phyloP scores from a whole-genome alignment of 2,113 vertebrate species.

The Delphinus delphis region DNA sequence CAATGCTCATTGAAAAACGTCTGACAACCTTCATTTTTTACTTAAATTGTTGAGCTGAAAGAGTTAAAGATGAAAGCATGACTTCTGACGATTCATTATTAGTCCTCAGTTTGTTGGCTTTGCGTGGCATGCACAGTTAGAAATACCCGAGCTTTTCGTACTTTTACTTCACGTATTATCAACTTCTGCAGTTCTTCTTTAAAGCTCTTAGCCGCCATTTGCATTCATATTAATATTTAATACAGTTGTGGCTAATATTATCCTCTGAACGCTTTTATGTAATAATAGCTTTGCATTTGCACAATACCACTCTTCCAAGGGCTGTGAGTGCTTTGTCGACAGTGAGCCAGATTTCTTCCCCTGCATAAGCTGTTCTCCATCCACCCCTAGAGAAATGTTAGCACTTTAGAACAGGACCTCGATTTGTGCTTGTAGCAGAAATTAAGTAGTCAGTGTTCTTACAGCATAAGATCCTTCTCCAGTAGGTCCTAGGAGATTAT shows the following conservation, averaged over 20 bases:
- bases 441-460: constrained; percentile 2
- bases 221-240: constrained; percentile 76
- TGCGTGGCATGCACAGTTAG: constrained; percentile 37
- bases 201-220: constrained; percentile 61
- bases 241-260: constrained; percentile 52
- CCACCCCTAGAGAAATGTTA: constrained; percentile 38
- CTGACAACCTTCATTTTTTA: not conserved
- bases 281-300: constrained; percentile 56
- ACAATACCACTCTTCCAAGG: not conserved
- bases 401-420: not conserved
- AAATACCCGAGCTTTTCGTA: constrained; percentile 31
- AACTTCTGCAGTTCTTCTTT: constrained; percentile 61
- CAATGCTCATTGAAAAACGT: not conserved
- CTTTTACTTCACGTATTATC: constrained; percentile 70
- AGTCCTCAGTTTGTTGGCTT: constrained; percentile 59
- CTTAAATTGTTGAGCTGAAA: not conserved
- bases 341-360: not conserved
- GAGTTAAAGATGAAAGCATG: not conserved
- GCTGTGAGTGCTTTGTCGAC: not conserved
- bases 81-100: constrained; percentile 40
- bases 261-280: constrained; percentile 53
- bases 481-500: not conserved
- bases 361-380: not conserved
- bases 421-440: not conserved
- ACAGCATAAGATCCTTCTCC: not conserved